Conservation (phyloP, 2,797 vertebrate species). For the Crocidura indochinensis region DNA sequence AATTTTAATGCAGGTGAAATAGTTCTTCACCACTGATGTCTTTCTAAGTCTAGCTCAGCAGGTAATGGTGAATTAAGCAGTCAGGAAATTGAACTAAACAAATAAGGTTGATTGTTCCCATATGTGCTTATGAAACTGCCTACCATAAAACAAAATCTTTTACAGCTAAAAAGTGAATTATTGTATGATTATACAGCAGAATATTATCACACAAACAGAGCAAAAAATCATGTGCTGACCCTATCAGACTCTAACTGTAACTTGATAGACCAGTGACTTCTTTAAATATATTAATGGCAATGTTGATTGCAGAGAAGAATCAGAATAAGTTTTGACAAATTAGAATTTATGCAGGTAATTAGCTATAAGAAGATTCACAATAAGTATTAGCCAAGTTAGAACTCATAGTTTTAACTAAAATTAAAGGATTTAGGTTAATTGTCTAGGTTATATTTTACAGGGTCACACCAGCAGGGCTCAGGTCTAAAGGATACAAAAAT, state of each 20-base stretch:
- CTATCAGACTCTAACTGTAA: neutral
- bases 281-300: neutral
- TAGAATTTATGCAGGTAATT: constrained; percentile 16
- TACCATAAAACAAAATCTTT: constrained; percentile 63
- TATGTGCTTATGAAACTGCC: constrained; percentile 34
- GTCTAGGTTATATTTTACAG: too few relatives aligned
- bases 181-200: constrained; percentile 60
- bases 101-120: constrained; percentile 52
- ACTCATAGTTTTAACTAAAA: neutral
- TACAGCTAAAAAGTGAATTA: constrained; percentile 62
- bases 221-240: neutral
- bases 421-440: too few relatives aligned
- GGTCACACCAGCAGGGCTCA: too few relatives aligned
- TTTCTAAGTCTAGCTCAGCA: constrained; percentile 47
- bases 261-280: neutral
- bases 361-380: neutral
- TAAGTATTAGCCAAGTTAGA: constrained; percentile 14
- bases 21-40: neutral
- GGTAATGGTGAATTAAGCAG: constrained; percentile 59
- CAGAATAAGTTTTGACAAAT: neutral
- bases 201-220: neutral
- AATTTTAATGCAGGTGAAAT: constrained; percentile 39
- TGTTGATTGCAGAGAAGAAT: neutral
- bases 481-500: too few relatives aligned
- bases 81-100: constrained; percentile 69